Conservation (phyloP, 2,888 invertebrate species). For the Leptinotarsa peninsularis region DNA sequence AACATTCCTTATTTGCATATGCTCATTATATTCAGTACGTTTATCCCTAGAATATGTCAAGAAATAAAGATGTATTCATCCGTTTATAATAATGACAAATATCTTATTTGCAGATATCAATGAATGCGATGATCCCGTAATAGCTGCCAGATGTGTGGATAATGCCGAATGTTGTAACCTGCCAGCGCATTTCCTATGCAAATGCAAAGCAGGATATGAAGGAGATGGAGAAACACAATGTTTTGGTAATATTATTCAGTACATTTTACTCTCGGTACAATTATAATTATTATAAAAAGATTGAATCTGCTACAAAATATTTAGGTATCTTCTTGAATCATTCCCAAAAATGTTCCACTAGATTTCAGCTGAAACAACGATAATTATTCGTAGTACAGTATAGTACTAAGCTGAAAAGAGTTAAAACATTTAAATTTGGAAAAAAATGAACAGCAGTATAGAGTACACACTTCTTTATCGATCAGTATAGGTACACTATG, state of each 20-base stretch:
- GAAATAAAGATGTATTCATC: background rate
- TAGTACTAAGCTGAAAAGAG: no score
- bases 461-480: no score
- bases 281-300: slow-evolving; percentile 5
- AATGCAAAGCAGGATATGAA: slow-evolving; percentile 90
- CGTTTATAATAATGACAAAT: slow-evolving; percentile 2
- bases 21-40: slow-evolving; percentile 11
- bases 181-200: slow-evolving; percentile 94
- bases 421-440: no score
- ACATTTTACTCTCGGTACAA: background rate
- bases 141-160: slow-evolving; percentile 86
- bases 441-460: no score
- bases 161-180: slow-evolving; percentile 96
- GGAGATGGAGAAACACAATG: slow-evolving; percentile 92
- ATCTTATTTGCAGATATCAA: slow-evolving; percentile 79
- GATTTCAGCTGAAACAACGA: no score
- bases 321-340: slow-evolving; percentile 44
- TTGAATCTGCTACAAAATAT: background rate
- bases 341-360: no score
- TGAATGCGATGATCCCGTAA: slow-evolving; percentile 90
- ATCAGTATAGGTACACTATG: no score
- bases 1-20: slow-evolving; percentile 1
- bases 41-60: background rate
- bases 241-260: slow-evolving; percentile 71
- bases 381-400: no score